Percentiles rank a stretch among this genome's conserved stretches.
phyloP scores from a whole-genome alignment of 2,113 vertebrate species.

The Cavia aperea region DNA sequence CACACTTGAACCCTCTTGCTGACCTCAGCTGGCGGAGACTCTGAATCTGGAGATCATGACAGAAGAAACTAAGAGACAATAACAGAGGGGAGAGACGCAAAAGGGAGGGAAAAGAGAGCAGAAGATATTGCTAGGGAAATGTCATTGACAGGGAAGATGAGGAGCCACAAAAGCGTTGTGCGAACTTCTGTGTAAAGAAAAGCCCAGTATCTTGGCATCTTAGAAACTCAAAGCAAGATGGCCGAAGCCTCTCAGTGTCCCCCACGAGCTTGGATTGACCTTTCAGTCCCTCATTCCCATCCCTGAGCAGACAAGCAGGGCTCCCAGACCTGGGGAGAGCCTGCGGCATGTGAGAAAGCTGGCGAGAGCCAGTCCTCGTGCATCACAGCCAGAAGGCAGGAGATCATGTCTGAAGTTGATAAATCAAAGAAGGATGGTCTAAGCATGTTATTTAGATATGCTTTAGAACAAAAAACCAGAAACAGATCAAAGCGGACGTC shows the following conservation, averaged over 20 bases:
- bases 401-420: constrained; percentile 49
- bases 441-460: constrained; percentile 45
- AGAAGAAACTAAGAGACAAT: background rate
- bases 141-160: background rate
- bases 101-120: background rate
- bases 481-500: constrained; percentile 47
- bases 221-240: background rate
- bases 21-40: background rate
- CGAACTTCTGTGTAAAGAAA: background rate
- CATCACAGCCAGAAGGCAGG: constrained; percentile 28
- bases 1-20: background rate
- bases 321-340: constrained; percentile 15
- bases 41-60: background rate
- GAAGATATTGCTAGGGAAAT: background rate
- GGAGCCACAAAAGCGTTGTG: background rate
- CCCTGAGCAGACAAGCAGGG: background rate
- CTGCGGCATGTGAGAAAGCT: constrained; percentile 30
- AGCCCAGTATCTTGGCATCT: background rate
- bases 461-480: constrained; percentile 48
- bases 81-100: background rate
- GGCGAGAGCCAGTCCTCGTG: constrained; percentile 1
- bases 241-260: background rate
- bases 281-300: background rate
- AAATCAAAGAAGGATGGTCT: constrained; percentile 33
- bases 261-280: background rate